Evolutionary conservation across 2,113 vertebrate genomes (phyloP), one percentile per base, ranked within the genome.

Genomic region (Lophura nycthemera): DNA sequence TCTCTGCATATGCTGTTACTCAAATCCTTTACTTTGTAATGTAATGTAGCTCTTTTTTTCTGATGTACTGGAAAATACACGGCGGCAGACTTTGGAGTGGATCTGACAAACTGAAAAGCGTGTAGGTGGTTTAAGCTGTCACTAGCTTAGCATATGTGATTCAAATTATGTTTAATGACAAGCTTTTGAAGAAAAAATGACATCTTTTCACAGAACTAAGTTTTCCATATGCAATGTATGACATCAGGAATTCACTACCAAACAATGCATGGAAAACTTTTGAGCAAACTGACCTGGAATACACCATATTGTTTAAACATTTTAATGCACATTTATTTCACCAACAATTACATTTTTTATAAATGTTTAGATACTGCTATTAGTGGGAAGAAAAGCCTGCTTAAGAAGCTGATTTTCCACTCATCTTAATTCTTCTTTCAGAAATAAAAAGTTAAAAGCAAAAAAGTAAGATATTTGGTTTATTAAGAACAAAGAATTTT

Each of bases 21-120:
- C 7, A 38, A 30, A 34, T 60, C 34, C 38, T 76, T 32, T 24
- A 47, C 6, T 72, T 43, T 61, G 29, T 88, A 88, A 83, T 40
- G 10, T 0, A 0, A 5, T 13, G 4, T 56, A 40, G 25, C 2
- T 42, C 7, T 22, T 27, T 20, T 36, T 86, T 64, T 56, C 36
- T 10, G 22, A 4, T 64, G 24, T 36, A 5, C 20, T 61, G 17
- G 7, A 11, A 81, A 17, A 86, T 77, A 74, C 15, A 56, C 11
- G 60, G 8, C 24, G 11, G 32, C 80, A 84, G 9, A 63, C 8
- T 47, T 22, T 42, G 25, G 13, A 86, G 42, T 25, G 4, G 2
- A 4, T 81, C 61, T 78, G 40, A 86, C 72, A 86, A 78, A 89
- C 69, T 42, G 29, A 17, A 54, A 90, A 78, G 8, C 3, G 18